These are phyloP conservation scores for Eciton burchellii DNA, from an alignment of 1,140 invertebrate genomes.

Conservation along the genomic window DNA sequence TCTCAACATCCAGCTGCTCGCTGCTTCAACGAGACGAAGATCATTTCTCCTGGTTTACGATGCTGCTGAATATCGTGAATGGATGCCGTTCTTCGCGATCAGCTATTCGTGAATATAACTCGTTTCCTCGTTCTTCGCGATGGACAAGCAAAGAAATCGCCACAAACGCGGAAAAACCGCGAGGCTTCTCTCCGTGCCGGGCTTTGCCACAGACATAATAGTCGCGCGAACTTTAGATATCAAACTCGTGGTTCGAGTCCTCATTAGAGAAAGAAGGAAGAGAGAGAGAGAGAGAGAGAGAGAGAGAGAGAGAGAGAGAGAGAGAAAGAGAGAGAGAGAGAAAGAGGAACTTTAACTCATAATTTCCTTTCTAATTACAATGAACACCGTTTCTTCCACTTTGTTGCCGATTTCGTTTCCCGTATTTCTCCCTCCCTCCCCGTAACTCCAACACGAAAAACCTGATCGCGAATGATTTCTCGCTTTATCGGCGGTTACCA, in stretches of 20 bases:
- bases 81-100: not conserved
- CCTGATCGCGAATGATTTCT: not conserved
- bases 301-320: no score
- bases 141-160: not conserved
- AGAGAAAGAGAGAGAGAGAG: no score
- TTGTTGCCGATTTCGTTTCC: not conserved
- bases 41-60: not conserved
- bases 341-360: no score
- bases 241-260: no score
- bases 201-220: not conserved
- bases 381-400: no score
- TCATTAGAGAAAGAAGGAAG: no score
- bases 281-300: no score
- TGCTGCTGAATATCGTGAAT: no score
- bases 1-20: not conserved
- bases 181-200: not conserved
- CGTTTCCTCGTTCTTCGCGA: not conserved
- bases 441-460: not conserved
- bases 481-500: not conserved
- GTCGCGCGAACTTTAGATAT: no score
- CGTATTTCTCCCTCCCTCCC: not conserved
- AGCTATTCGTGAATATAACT: not conserved
- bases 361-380: no score
- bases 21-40: not conserved
- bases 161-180: not conserved